phyloP scores from a whole-genome alignment of 2,797 vertebrate species.

The Anguilla megastoma region DNA sequence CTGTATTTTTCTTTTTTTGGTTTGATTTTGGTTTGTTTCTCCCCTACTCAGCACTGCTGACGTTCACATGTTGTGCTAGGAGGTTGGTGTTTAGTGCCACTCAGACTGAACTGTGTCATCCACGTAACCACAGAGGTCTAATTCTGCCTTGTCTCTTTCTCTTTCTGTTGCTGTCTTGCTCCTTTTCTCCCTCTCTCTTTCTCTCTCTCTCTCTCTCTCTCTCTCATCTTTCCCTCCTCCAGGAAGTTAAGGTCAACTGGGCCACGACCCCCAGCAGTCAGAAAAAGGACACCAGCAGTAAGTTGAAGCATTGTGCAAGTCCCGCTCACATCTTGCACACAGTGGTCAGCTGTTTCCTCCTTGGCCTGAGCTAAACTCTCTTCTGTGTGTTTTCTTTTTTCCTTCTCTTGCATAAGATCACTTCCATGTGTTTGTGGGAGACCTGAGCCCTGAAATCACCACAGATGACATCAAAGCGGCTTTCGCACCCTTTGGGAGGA shows the following conservation, averaged over 20 bases:
- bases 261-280: slow-evolving; percentile 98
- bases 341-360: not conserved
- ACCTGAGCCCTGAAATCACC: slow-evolving; percentile 97
- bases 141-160: not conserved
- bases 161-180: slow-evolving; percentile 30
- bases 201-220: slow-evolving; percentile 45
- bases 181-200: slow-evolving; percentile 24
- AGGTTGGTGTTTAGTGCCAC: slow-evolving; percentile 23
- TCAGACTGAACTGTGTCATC: slow-evolving; percentile 12
- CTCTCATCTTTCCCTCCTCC: slow-evolving; percentile 45
- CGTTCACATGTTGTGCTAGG: slow-evolving; percentile 21
- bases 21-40: slow-evolving; percentile 13
- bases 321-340: not conserved
- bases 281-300: slow-evolving; percentile 99
- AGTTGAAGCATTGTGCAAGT: slow-evolving; percentile 61
- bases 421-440: slow-evolving; percentile 97
- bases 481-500: slow-evolving; percentile 95
- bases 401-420: slow-evolving; percentile 75
- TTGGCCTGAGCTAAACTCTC: not conserved
- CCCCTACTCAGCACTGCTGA: slow-evolving; percentile 36
- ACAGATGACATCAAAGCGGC: slow-evolving; percentile 98
- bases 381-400: not conserved
- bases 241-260: slow-evolving; percentile 99
- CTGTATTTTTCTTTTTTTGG: slow-evolving; percentile 31
- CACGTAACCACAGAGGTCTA: not conserved